phyloP scores from a whole-genome alignment of 2,797 vertebrate species.

The Acrossocheilus fasciatus region DNA sequence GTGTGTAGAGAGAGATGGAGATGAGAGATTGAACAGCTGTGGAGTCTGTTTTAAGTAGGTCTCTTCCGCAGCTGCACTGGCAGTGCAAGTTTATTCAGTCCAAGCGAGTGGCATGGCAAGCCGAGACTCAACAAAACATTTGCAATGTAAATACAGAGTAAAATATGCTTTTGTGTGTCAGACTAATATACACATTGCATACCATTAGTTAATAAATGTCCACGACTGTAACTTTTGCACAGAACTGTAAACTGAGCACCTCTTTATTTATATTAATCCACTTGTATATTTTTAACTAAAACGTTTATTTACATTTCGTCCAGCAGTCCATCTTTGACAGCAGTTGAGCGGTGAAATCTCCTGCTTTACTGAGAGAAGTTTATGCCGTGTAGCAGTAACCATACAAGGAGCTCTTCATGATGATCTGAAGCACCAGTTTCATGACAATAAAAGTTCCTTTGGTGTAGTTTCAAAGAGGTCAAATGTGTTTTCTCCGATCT shows the following conservation, averaged over 20 bases:
- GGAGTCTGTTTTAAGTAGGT: background rate
- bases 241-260: background rate
- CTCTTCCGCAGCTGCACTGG: constrained; percentile 6
- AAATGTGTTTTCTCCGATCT: background rate
- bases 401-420: constrained; percentile 22
- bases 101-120: background rate
- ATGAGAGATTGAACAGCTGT: constrained; percentile 3
- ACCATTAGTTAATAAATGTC: background rate
- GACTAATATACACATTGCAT: background rate
- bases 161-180: background rate
- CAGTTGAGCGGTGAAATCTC: background rate
- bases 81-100: constrained; percentile 1
- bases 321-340: background rate
- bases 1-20: background rate
- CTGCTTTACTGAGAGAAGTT: background rate
- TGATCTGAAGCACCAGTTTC: background rate
- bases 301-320: constrained; percentile 1
- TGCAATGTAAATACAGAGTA: constrained; percentile 1
- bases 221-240: background rate
- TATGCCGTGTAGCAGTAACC: background rate
- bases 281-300: background rate
- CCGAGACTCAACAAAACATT: background rate
- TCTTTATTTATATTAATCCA: background rate
- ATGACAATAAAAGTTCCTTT: background rate
- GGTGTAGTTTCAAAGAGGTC: background rate